phyloP scores from a whole-genome alignment of 1,140 invertebrate species.

The Aphaenogaster floridana region DNA sequence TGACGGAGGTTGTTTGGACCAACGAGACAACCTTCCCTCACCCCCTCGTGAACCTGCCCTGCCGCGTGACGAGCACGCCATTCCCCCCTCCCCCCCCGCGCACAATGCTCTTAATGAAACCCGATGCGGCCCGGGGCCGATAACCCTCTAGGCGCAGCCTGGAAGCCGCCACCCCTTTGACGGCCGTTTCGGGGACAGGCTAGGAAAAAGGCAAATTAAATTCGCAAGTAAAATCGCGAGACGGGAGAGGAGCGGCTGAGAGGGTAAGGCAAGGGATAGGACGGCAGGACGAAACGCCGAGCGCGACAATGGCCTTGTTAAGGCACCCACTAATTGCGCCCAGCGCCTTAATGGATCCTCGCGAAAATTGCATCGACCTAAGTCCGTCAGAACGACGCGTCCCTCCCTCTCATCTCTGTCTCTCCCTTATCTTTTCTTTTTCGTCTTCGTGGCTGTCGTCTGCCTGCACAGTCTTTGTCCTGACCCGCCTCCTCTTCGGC shows the following conservation, averaged over 20 bases:
- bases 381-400: conserved; percentile 64
- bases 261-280: conserved; percentile 15
- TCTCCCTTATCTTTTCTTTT: conserved; percentile 17
- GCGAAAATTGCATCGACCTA: conserved; percentile 80
- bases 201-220: conserved; percentile 78
- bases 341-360: conserved; percentile 80
- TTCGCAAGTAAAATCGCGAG: conserved; percentile 75
- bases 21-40: conserved; percentile 68
- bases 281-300: conserved; percentile 36
- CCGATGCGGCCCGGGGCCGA: conserved; percentile 72
- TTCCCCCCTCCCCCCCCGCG: conserved; percentile 43
- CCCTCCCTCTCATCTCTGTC: conserved; percentile 27
- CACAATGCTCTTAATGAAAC: conserved; percentile 82
- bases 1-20: conserved; percentile 73
- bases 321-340: conserved; percentile 79
- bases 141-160: conserved; percentile 66
- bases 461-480: conserved; percentile 38
- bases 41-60: conserved; percentile 53
- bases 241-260: not conserved
- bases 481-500: conserved; percentile 13
- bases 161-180: conserved; percentile 73
- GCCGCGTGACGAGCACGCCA: conserved; percentile 65
- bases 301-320: conserved; percentile 81
- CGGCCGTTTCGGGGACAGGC: conserved; percentile 57
- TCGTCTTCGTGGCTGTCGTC: conserved; percentile 42